Evolutionary conservation across 2,113 vertebrate species (phyloP), one percentile per base, ranked within the genome.

Genomic region (Pseudopipra pipra): DNA sequence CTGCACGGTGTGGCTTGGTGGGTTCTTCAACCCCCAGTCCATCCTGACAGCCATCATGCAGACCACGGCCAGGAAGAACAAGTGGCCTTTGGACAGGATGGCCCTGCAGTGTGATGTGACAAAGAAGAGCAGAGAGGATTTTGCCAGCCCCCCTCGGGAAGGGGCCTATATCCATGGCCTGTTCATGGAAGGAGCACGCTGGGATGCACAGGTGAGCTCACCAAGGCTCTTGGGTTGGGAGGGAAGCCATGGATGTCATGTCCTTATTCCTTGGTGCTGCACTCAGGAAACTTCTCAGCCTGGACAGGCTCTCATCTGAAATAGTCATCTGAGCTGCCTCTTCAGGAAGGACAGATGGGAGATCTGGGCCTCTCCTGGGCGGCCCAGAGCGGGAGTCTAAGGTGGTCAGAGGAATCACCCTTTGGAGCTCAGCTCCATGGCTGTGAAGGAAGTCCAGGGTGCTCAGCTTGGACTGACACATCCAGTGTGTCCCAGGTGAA

Each of bases 11-110:
- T 99, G 99, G 99, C 97, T 99, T 2, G 98, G 99, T 0, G 99
- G 99, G 17, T 98, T 99, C 97, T 99, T 99, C 96, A 99, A 99
- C 90, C 99, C 99, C 0, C 99, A 99, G 98, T 99, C 99, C 73
- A 98, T 99, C 93, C 98, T 99, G 90, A 99, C 99, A 0, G 99
- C 99, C 94, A 98, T 99, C 97, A 99, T 99, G 99, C 99, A 99
- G 97, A 98, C 98, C 8, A 98, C 96, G 49, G 99, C 99, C 5
- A 97, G 98, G 13, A 98, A 97, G 94, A 99, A 99, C 0, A 97
- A 98, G 93, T 99, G 99, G 99, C 99, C 99, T 4, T 98, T 99
- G 89, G 99, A 99, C 97, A 98, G 97, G 86, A 99, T 99, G 99
- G 88, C 96, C 23, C 91, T 99, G 75, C 99, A 99, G 76, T 99